Base-by-base conservation (phyloP, 2,113 vertebrate genomes). In the Silurus glanis region DNA sequence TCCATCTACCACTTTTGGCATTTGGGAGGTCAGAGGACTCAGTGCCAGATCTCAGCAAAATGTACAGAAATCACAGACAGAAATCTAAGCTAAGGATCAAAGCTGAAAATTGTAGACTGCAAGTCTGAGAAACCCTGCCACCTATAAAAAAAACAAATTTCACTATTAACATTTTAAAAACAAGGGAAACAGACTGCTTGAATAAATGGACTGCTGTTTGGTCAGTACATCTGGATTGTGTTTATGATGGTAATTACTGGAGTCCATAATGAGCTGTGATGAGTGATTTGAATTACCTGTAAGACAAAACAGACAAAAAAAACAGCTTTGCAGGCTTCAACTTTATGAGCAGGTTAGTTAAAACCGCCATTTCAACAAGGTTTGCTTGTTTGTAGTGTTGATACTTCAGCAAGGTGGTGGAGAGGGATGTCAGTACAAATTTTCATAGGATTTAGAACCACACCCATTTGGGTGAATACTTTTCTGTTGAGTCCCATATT, bases 181-280 rank as follows among this genome's bases (percentile, higher is more conserved):
- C 37, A 81, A 81, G 8, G 10, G 4, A 62, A 61, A 37, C 17
- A 80, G 17, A 28, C 79, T 61, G 55, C 58, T 62, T 81, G 16
- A 45, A 37, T 49, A 23, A n/a, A 66, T 14, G 45, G 21, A 19
- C 71, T 74, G 17, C 12, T 72, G 14, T 37, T 47, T 25, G 28
- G 21, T 47, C 49, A 21, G 25, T 74, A 75, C 58, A 84, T 76
- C 83, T 85, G 83, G 58, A 51, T 23, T 75, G 83, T 76, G 14
- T 85, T 85, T 78, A 85, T 64, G 47, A 85, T 62, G n/a, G 61
- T 53, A 14, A 85, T 78, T 62, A 78, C 83, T 49, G 37, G 56
- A 23, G 13, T 53, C 56, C 56, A 9, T 76, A 23, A 76, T 84
- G 72, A 64, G 9, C 47, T 75, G 55, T 84, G 67, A 49, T 62